Evolutionary conservation across 2,797 vertebrate species (phyloP).

Genomic region (Onychomys leucogaster): DNA sequence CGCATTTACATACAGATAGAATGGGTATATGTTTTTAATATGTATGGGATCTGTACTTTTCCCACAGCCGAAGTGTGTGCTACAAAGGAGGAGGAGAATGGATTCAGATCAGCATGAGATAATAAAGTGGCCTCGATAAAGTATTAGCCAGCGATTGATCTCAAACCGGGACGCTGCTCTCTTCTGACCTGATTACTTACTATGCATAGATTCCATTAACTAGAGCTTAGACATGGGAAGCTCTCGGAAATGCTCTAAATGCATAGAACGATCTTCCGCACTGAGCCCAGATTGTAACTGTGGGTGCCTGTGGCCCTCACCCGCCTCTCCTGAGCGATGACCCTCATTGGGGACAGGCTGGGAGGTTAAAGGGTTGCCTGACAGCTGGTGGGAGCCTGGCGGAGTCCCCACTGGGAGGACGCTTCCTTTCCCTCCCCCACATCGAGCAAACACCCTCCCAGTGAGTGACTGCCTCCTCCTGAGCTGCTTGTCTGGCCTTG

Average conservation of each 20-base stretch:
- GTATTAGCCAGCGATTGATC: slow-evolving; percentile 91
- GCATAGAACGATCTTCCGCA: slow-evolving; percentile 64
- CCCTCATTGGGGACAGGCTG: slow-evolving; percentile 22
- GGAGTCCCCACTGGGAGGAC: neutral
- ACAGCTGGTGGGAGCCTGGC: slow-evolving; percentile 59
- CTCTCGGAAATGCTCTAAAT: slow-evolving; percentile 84
- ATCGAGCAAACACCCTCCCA: neutral
- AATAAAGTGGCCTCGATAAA: slow-evolving; percentile 92
- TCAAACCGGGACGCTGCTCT: slow-evolving; percentile 88
- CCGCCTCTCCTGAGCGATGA: neutral
- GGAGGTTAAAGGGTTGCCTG: slow-evolving; percentile 60
- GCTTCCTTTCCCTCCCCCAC: neutral
- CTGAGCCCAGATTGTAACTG: slow-evolving; percentile 52
- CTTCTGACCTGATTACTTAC: slow-evolving; percentile 90
- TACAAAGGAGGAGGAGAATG: slow-evolving; percentile 89
- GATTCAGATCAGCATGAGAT: slow-evolving; percentile 89
- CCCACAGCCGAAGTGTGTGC: slow-evolving; percentile 88
- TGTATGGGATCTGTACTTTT: slow-evolving; percentile 91
- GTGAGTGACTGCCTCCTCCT: neutral
- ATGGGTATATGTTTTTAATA: slow-evolving; percentile 98
- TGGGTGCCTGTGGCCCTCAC: neutral
- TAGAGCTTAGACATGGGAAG: slow-evolving; percentile 90
- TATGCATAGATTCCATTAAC: slow-evolving; percentile 92
- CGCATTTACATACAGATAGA: slow-evolving; percentile 99
- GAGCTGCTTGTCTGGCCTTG: neutral